Evolutionary conservation across 2,888 invertebrate genomes (phyloP).

Genomic region (Panzeria rudis): DNA sequence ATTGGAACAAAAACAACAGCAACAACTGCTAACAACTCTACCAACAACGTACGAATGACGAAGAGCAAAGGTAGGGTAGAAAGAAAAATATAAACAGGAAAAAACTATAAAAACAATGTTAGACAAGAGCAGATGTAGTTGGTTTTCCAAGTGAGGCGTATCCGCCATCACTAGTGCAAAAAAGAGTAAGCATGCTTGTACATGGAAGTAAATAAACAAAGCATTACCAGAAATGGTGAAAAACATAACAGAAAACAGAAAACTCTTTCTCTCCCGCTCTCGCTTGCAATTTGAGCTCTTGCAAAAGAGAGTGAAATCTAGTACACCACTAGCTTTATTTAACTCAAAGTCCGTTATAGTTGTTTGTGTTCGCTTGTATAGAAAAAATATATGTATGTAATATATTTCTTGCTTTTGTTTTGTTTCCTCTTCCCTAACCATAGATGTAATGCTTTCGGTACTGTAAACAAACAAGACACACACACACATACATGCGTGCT

Average conservation of each 20-base stretch:
- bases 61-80: conserved; percentile 43
- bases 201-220: conserved; percentile 31
- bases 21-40: conserved; percentile 43
- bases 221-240: conserved; percentile 57
- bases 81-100: conserved; percentile 22
- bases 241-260: conserved; percentile 7
- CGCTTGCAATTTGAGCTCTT: neutral
- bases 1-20: conserved; percentile 34
- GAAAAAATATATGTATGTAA: neutral
- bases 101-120: neutral
- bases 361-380: neutral
- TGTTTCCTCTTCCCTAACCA: conserved; percentile 37
- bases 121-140: neutral
- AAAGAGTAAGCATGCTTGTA: conserved; percentile 6
- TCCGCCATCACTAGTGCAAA: neutral
- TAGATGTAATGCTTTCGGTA: neutral
- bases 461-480: conserved; percentile 19
- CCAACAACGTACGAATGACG: conserved; percentile 33
- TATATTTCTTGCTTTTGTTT: conserved; percentile 15
- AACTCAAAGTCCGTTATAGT: conserved; percentile 14
- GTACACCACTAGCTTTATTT: conserved; percentile 43
- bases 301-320: conserved; percentile 20
- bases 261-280: neutral
- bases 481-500: conserved; percentile 2
- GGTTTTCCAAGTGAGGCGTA: neutral